phyloP scores from a whole-genome alignment of 2,888 invertebrate species.

The Cheilosia urbana region DNA sequence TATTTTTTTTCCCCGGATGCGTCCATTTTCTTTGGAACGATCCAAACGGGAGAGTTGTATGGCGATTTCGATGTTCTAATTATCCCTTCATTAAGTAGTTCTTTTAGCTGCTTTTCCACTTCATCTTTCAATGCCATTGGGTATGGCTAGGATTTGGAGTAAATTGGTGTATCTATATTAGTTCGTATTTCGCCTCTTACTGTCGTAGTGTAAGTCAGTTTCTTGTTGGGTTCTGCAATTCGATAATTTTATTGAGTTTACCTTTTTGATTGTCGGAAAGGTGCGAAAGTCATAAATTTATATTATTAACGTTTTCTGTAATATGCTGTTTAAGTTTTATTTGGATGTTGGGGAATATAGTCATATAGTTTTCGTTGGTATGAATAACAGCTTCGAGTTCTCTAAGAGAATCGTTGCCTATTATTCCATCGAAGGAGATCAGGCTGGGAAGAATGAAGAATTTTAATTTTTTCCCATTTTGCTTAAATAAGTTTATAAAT shows the following conservation, averaged over 20 bases:
- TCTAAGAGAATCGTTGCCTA: conserved; percentile 53
- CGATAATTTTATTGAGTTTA: conserved; percentile 5
- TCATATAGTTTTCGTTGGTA: conserved; percentile 52
- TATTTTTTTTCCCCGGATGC: conserved; percentile 19
- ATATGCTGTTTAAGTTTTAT: conserved; percentile 12
- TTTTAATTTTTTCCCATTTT: conserved; percentile 38
- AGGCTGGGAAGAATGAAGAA: conserved; percentile 48
- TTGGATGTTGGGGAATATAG: conserved; percentile 8
- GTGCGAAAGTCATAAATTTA: conserved; percentile 8
- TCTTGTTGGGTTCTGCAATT: conserved; percentile 39
- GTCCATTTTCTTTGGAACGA: conserved; percentile 44
- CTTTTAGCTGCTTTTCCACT: conserved; percentile 44
- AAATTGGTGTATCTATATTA: conserved; percentile 39
- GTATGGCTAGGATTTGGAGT: conserved; percentile 23
- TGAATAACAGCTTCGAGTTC: conserved; percentile 54
- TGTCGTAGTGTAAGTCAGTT: conserved; percentile 50
- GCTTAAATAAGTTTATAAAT: conserved; percentile 30
- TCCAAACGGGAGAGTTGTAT: conserved; percentile 64
- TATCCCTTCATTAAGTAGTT: conserved; percentile 42
- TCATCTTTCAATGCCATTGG: conserved; percentile 27
- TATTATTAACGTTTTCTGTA: conserved; percentile 5
- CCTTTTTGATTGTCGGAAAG: conserved; percentile 7
- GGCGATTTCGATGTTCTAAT: conserved; percentile 55
- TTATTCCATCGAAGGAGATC: conserved; percentile 44
- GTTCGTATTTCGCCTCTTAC: conserved; percentile 59